Conservation (phyloP, 1,140 invertebrate genomes). For the Charaxes varanes region DNA sequence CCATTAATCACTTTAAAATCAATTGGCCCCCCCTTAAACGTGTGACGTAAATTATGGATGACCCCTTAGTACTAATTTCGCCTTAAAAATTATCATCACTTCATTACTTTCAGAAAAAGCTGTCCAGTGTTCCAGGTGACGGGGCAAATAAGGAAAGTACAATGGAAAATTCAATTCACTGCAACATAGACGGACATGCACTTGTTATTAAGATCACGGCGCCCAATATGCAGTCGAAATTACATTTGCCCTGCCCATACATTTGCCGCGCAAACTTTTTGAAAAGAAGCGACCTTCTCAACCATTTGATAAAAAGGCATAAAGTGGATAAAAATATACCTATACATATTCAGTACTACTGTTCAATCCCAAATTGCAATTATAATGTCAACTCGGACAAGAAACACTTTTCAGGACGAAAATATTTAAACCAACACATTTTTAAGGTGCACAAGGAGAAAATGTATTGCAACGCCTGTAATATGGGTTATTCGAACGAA, state of each 20-base stretch:
- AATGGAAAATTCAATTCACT: conserved; percentile 19
- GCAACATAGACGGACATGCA: conserved; percentile 23
- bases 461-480: conserved; percentile 27
- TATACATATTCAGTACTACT: conserved; percentile 39
- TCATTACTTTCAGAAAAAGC: too few relatives aligned
- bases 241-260: conserved; percentile 37
- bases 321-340: conserved; percentile 19
- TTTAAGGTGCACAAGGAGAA: conserved; percentile 45
- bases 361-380: conserved; percentile 23
- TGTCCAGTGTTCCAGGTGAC: too few relatives aligned
- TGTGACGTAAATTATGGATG: too few relatives aligned
- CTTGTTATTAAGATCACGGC: conserved; percentile 33
- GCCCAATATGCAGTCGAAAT: conserved; percentile 30
- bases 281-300: conserved; percentile 35
- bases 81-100: too few relatives aligned
- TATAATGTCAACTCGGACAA: conserved; percentile 26
- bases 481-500: conserved; percentile 22
- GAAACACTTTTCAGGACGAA: conserved; percentile 42
- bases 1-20: too few relatives aligned
- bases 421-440: conserved; percentile 52
- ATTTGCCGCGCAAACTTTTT: conserved; percentile 32
- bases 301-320: conserved; percentile 38
- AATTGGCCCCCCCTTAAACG: too few relatives aligned
- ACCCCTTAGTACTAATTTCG: too few relatives aligned
- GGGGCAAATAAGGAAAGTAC: not conserved